Conservation (phyloP, 1,140 invertebrate genomes). For the Polypedilum pembai region DNA sequence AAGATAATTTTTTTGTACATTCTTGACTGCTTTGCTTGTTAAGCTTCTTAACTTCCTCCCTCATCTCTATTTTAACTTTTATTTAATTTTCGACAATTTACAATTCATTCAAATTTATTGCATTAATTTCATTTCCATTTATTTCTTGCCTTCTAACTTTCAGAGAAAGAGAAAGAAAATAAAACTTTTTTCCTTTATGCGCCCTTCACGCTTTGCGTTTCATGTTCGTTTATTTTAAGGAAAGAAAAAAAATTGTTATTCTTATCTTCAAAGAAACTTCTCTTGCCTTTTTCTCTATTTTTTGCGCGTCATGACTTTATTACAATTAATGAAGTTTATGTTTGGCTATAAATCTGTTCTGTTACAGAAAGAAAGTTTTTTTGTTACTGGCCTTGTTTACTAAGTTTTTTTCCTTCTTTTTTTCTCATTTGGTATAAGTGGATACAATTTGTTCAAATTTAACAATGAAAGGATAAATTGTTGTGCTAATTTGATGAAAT, state of each 20-base stretch:
- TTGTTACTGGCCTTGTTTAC: not conserved
- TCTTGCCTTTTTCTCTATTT: not conserved
- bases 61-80: constrained; percentile 20
- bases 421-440: not conserved
- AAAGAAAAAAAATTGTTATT: not conserved
- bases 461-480: not conserved
- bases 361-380: too few species aligned
- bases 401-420: not conserved
- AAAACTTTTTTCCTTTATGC: not conserved
- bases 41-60: constrained; percentile 3
- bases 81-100: constrained; percentile 25
- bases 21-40: not conserved
- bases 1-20: not conserved
- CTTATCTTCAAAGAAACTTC: not conserved
- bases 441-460: not conserved
- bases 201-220: not conserved
- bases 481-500: not conserved
- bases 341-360: constrained; percentile 2
- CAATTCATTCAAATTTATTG: constrained; percentile 28
- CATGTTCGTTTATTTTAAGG: not conserved
- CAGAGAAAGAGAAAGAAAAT: not conserved
- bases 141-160: not conserved
- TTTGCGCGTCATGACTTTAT: too few species aligned
- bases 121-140: constrained; percentile 27
- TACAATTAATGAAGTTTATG: constrained; percentile 19